phyloP scores from a whole-genome alignment of 2,888 invertebrate genomes.

The Epistrophe eligans region DNA sequence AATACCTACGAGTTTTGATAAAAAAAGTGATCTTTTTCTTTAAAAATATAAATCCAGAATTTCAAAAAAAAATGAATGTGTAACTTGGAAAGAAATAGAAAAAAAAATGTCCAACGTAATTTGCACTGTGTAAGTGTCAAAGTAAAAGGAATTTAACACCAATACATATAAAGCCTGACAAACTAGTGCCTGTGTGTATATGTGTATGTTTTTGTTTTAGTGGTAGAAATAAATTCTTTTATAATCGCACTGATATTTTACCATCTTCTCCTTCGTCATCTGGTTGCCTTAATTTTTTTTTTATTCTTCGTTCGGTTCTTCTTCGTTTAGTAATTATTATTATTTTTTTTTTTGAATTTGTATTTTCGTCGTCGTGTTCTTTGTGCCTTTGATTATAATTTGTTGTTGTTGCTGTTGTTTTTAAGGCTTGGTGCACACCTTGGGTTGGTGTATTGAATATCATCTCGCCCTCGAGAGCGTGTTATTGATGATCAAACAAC shows the following conservation, averaged over 20 bases:
- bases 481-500: conserved; percentile 64
- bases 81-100: conserved; percentile 14
- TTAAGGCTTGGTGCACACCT: conserved; percentile 48
- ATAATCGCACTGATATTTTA: conserved; percentile 50
- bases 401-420: background rate
- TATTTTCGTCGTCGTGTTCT: conserved; percentile 49
- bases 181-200: background rate
- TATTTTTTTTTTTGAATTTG: conserved; percentile 3
- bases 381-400: conserved; percentile 23
- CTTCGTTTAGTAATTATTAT: conserved; percentile 42
- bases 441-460: conserved; percentile 70
- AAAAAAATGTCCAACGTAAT: conserved; percentile 61
- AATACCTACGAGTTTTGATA: background rate
- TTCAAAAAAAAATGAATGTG: conserved; percentile 12
- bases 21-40: conserved; percentile 15
- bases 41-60: background rate
- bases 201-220: conserved; percentile 12
- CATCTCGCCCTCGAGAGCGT: conserved; percentile 70
- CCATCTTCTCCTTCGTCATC: conserved; percentile 51
- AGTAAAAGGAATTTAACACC: conserved; percentile 75
- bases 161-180: conserved; percentile 27
- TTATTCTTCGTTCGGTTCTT: conserved; percentile 57
- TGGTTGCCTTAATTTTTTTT: conserved; percentile 22
- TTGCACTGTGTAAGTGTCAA: conserved; percentile 69
- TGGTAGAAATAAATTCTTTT: conserved; percentile 54